Base-by-base conservation (phyloP, 2,113 vertebrate genomes). In the Sardina pilchardus region DNA sequence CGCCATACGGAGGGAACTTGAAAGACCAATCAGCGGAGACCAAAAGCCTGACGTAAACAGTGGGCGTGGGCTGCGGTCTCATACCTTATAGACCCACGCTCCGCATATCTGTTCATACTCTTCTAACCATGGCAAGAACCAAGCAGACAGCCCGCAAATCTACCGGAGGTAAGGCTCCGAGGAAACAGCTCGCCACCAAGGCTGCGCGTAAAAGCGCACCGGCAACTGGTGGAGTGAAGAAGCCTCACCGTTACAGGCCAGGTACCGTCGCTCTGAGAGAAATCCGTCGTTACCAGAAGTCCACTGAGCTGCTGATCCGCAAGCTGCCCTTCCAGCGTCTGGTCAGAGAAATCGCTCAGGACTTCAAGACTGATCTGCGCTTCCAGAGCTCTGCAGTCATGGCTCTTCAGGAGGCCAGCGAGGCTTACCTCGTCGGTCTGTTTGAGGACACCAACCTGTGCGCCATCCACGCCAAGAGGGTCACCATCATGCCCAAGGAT, bases 401-500 rank as follows among this genome's bases (percentile, higher is more conserved):
- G 78, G 78, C 78, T 43, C 78, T 81, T 21, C 78, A 81, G 78
- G 78, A 81, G 42, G 80, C 80, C 12, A 81, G 80, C 24, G 80
- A 81, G 80, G 80, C 80, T 81, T 81, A 81, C 16, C 36, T 86
- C 42, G 89, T 91, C 0, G 90, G 89, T 53, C 86, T 91, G 75
- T 91, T 91, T 21, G 90, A 91, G 84, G 90, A 91, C 85, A 91
- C 90, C 36, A 91, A 91, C 86, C 85, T 91, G 89, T 91, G 90
- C 78, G 90, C 90, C 86, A 90, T 91, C 86, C 90, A 91, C 80
- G 90, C 90, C 48, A 91, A 91, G 89, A 84, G 90, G 0, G 89
- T 91, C 34, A 91, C 90, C 83, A 91, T 91, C 90, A 91, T 91
- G 89, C 90, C 90, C 86, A 91, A 91, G 53, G 90, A 90, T 86